A percentile compares a stretch with the other conserved stretches of the same genome.
phyloP scores from a whole-genome alignment of 2,113 vertebrate species.

The Tetrax tetrax region DNA sequence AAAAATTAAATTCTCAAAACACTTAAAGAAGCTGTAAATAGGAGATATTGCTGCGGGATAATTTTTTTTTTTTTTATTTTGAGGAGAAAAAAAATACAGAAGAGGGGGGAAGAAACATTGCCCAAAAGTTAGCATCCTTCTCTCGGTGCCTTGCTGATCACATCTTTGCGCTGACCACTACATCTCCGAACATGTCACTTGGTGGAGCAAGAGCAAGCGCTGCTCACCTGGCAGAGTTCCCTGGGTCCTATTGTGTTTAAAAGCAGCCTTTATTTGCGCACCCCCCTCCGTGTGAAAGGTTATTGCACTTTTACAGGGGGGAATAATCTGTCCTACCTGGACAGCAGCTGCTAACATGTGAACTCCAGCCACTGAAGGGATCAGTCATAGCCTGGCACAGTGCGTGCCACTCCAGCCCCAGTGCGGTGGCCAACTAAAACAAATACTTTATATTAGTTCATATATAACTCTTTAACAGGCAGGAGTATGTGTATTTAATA shows the following conservation, averaged over 20 bases:
- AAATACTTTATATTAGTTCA: not conserved
- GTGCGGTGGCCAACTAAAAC: not conserved
- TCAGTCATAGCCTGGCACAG: not conserved
- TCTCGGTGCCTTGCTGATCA: not conserved
- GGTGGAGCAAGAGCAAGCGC: conserved; percentile 11
- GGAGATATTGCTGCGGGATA: not conserved
- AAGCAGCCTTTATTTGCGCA: not conserved
- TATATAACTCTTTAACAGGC: not conserved
- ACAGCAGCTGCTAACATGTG: not conserved
- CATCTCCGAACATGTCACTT: not conserved
- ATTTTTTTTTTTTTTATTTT: no score
- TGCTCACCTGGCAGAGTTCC: not conserved
- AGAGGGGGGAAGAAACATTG: not conserved
- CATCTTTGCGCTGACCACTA: not conserved
- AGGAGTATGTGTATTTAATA: not conserved
- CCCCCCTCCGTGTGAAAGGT: not conserved
- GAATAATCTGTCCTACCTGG: not conserved
- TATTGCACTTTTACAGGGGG: fast-evolving
- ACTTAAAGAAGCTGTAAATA: not conserved
- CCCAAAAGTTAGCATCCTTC: conserved; percentile 27
- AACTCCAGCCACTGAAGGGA: not conserved
- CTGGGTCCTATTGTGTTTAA: not conserved
- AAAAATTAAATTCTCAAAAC: not conserved
- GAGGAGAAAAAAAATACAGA: fast-evolving
- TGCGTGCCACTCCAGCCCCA: not conserved